Evolutionary conservation across 2,888 invertebrate species (phyloP).

Genomic region (Idaea dimidiata): DNA sequence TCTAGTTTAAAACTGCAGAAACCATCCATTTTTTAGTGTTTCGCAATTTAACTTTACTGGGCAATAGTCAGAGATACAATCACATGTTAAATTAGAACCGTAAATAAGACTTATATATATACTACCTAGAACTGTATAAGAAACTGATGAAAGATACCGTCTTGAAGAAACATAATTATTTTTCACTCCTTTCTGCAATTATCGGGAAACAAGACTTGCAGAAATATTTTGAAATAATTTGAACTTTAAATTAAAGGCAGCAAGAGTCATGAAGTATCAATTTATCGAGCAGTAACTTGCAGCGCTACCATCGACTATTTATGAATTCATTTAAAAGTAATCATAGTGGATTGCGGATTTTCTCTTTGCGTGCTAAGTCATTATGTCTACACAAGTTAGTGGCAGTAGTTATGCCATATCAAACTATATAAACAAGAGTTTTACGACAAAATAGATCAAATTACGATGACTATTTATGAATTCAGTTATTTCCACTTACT

Average conservation of each 20-base stretch:
- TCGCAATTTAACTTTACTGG: neutral
- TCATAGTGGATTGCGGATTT: constrained; percentile 22
- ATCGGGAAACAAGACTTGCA: constrained; percentile 4
- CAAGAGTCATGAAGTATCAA: neutral
- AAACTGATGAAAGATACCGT: neutral
- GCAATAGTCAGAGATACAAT: neutral
- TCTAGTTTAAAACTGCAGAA: too few species aligned
- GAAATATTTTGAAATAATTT: neutral
- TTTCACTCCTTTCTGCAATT: neutral
- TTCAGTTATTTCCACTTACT: neutral
- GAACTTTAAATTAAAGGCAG: neutral
- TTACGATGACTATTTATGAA: neutral
- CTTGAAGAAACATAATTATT: neutral
- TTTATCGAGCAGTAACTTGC: neutral
- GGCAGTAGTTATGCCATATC: constrained; percentile 17
- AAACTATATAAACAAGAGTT: constrained; percentile 6
- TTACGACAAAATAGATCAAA: constrained; percentile 1
- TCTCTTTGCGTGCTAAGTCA: constrained; percentile 37
- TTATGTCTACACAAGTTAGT: constrained; percentile 13
- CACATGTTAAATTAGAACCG: neutral
- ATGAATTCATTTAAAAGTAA: constrained; percentile 13
- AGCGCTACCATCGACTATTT: neutral
- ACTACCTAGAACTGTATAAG: neutral
- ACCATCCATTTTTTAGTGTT: neutral
- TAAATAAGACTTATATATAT: too few species aligned